Percentiles rank a stretch among this genome's conserved stretches.
Conservation (phyloP, 2,797 vertebrate genomes). For the Gymnothorax reevesii region DNA sequence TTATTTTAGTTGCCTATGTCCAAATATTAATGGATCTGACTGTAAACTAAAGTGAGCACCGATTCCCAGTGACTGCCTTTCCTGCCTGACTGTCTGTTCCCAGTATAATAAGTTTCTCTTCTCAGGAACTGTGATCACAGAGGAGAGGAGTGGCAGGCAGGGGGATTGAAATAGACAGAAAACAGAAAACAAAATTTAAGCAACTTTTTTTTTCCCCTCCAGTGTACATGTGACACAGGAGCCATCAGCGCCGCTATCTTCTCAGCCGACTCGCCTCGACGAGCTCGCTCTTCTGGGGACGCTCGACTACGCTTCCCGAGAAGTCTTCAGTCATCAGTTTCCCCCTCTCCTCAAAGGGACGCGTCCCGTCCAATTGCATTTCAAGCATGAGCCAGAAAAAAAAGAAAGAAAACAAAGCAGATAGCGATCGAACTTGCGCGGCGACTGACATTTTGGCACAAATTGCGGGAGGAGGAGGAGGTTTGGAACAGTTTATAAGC, state of each 20-base stretch:
- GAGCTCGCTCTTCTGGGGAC: background rate
- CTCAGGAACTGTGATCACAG: background rate
- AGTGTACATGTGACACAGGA: background rate
- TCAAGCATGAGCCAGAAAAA: background rate
- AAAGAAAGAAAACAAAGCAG: background rate
- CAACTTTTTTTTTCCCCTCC: conserved; percentile 22
- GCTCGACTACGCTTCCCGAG: background rate
- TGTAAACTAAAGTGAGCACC: background rate
- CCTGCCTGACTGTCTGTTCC: background rate
- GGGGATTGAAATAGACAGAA: background rate
- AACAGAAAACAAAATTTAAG: conserved; percentile 18
- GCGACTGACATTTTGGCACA: background rate
- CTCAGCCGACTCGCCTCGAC: background rate
- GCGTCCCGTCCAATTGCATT: background rate
- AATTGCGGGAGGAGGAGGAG: background rate
- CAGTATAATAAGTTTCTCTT: background rate
- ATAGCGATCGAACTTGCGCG: background rate
- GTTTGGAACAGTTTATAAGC: background rate
- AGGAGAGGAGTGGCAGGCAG: background rate
- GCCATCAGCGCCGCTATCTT: background rate
- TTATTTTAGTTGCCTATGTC: no score
- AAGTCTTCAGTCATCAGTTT: conserved; percentile 11
- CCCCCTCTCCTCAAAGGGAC: background rate
- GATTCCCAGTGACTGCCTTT: background rate
- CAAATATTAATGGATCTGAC: no score